phyloP scores from a whole-genome alignment of 2,888 invertebrate genomes.

The Melanophora roralis region DNA sequence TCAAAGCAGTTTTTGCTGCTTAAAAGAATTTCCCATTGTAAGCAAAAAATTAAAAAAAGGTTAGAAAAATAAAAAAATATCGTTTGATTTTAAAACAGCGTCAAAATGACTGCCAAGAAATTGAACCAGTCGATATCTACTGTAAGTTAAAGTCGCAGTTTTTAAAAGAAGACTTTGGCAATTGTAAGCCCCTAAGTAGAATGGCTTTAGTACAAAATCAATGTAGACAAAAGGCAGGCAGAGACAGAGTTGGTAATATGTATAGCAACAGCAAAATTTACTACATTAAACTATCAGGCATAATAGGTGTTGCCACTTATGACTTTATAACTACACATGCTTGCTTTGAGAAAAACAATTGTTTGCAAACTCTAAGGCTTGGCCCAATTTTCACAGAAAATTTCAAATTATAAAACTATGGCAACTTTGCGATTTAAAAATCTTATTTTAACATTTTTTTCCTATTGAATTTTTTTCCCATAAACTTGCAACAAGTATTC shows the following conservation, averaged over 20 bases:
- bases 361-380: no score
- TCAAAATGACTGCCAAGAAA: slow-evolving; percentile 55
- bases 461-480: no score
- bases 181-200: not conserved
- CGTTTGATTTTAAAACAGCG: slow-evolving; percentile 19
- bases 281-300: no score
- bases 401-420: no score
- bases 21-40: slow-evolving; percentile 29
- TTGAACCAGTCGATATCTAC: slow-evolving; percentile 2
- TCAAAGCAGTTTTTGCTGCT: not conserved
- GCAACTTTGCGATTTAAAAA: no score
- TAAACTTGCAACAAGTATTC: no score
- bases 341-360: no score
- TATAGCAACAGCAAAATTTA: not conserved
- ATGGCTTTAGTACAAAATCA: not conserved
- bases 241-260: not conserved
- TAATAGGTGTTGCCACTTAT: no score
- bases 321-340: no score
- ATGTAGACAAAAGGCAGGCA: no score
- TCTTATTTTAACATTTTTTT: no score
- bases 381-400: no score
- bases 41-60: slow-evolving; percentile 4
- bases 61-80: slow-evolving; percentile 11
- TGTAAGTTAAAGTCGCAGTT: not conserved
- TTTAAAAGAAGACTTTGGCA: not conserved